Conservation (phyloP, 2,888 invertebrate genomes). For the Aspidiotus rigidus region DNA sequence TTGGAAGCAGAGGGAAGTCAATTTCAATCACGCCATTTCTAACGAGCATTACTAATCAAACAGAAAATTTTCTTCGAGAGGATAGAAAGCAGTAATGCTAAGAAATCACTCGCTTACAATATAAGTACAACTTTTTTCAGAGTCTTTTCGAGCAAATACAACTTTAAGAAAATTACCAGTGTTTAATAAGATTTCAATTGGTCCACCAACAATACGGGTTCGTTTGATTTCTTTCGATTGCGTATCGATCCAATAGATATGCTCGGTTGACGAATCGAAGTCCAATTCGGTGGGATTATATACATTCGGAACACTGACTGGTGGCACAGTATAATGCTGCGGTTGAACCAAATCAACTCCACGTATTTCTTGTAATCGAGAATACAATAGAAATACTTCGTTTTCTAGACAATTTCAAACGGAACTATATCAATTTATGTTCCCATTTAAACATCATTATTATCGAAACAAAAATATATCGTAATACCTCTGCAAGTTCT, state of each 20-base stretch:
- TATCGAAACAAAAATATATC: neutral
- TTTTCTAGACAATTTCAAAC: slow-evolving; percentile 47
- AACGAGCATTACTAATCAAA: no score
- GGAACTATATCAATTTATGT: neutral
- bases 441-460: no score
- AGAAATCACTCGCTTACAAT: neutral
- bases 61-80: no score
- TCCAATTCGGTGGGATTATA: slow-evolving; percentile 62
- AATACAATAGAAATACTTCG: slow-evolving; percentile 68
- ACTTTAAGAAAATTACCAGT: slow-evolving; percentile 46
- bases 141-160: neutral
- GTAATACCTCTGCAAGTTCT: slow-evolving; percentile 57
- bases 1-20: no score
- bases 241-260: slow-evolving; percentile 69
- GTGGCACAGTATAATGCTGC: slow-evolving; percentile 68
- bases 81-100: no score
- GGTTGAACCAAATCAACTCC: slow-evolving; percentile 71
- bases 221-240: slow-evolving; percentile 65
- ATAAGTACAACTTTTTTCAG: slow-evolving; percentile 11
- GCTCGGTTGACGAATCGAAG: slow-evolving; percentile 55
- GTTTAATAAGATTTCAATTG: slow-evolving; percentile 65
- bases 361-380: slow-evolving; percentile 64
- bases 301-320: slow-evolving; percentile 59
- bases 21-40: no score
- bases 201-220: slow-evolving; percentile 57